Conservation (phyloP, 2,797 vertebrate genomes). For the Gambusia yucatana region DNA sequence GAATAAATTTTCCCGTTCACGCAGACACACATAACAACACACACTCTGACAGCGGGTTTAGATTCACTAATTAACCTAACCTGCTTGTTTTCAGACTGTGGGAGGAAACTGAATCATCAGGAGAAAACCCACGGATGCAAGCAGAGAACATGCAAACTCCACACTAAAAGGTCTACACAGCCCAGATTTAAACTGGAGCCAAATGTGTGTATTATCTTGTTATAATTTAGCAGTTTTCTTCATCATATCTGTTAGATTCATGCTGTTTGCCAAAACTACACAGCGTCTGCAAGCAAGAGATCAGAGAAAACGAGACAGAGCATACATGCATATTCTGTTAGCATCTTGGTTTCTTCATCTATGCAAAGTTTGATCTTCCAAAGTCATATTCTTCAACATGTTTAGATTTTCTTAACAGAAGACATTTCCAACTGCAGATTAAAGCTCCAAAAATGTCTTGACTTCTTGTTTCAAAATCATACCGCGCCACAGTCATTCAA, state of each 20-base stretch:
- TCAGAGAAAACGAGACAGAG: neutral
- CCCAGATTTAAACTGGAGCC: neutral
- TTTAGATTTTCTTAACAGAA: neutral
- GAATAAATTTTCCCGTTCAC: neutral
- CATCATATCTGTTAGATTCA: neutral
- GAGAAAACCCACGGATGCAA: neutral
- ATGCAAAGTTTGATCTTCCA: slow-evolving; percentile 2
- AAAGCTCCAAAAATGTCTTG: neutral
- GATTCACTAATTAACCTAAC: neutral
- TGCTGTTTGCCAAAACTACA: neutral
- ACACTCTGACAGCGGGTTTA: neutral
- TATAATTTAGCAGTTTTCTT: neutral
- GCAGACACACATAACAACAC: neutral
- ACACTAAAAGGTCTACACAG: neutral
- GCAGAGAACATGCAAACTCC: neutral
- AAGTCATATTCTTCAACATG: neutral
- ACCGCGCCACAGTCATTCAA: neutral
- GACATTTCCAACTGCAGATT: neutral
- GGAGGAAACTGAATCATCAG: neutral
- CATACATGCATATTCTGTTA: neutral
- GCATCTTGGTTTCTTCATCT: neutral
- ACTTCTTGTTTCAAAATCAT: neutral
- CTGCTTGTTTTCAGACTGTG: neutral
- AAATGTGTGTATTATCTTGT: neutral
- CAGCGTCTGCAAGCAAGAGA: neutral